phyloP scores from a whole-genome alignment of 1,140 invertebrate genomes.

The Aphelenchoides avenae region DNA sequence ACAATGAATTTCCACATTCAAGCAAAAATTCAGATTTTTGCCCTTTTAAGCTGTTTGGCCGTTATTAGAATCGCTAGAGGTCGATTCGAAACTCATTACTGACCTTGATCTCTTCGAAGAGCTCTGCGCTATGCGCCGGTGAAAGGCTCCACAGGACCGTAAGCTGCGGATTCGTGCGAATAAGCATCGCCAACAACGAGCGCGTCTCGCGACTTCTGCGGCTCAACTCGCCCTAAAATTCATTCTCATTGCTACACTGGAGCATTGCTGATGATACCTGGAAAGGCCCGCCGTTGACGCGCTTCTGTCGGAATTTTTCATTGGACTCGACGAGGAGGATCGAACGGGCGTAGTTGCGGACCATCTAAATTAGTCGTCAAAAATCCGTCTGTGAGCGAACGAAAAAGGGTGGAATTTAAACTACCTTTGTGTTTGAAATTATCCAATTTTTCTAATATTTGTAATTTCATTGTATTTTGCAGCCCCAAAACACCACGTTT shows the following conservation, averaged over 20 bases:
- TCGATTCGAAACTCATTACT: background rate
- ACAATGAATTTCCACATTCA: no score
- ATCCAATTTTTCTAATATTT: no score
- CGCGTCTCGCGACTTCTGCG: slow-evolving; percentile 49
- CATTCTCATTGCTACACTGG: no score
- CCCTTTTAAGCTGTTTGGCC: no score
- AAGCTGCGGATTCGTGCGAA: slow-evolving; percentile 43
- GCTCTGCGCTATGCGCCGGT: slow-evolving; percentile 49
- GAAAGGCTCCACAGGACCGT: slow-evolving; percentile 44
- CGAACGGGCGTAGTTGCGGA: slow-evolving; percentile 45
- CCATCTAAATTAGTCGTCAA: slow-evolving; percentile 50
- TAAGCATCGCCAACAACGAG: slow-evolving; percentile 42
- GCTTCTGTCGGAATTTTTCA: slow-evolving; percentile 48
- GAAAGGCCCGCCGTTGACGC: slow-evolving; percentile 47
- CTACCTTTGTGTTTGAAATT: no score
- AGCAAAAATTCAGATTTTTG: no score
- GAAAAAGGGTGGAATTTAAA: slow-evolving; percentile 14
- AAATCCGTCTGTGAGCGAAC: background rate
- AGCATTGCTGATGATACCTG: no score
- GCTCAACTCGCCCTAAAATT: slow-evolving; percentile 52
- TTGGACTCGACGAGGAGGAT: slow-evolving; percentile 54
- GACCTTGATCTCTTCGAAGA: slow-evolving; percentile 57
- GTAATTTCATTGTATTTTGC: no score
- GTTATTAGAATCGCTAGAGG: background rate
- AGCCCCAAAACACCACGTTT: no score